A percentile compares a stretch with the other conserved stretches of the same genome.
Evolutionary conservation across 2,797 vertebrate species (phyloP).

Genomic region (Triplophysa yarkandensis): DNA sequence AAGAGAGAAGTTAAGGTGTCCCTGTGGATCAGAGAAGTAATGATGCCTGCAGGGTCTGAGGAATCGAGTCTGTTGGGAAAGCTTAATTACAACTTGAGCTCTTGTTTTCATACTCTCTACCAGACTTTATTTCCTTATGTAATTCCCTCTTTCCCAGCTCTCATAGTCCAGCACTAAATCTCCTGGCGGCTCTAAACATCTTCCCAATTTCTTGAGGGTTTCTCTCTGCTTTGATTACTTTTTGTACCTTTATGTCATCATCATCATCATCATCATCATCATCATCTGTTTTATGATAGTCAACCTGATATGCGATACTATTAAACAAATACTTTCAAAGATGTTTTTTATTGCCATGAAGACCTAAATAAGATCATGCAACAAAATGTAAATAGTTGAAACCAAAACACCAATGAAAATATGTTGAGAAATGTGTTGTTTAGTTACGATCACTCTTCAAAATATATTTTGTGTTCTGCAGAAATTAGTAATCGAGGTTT

Average conservation of each 20-base stretch:
- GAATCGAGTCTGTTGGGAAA: slow-evolving; percentile 39
- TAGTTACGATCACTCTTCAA: no score
- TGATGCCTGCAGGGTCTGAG: slow-evolving; percentile 32
- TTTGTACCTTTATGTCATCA: no score
- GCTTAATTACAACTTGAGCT: slow-evolving; percentile 42
- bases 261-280: no score
- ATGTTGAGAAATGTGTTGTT: no score
- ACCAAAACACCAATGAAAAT: background rate
- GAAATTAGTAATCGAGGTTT: no score
- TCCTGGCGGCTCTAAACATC: background rate
- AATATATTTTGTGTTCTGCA: no score
- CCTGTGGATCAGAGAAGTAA: slow-evolving; percentile 40
- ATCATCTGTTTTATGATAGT: no score
- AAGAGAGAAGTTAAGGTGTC: slow-evolving; percentile 42
- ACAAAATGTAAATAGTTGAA: no score
- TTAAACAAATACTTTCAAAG: no score
- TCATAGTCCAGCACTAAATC: background rate
- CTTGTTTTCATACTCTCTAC: background rate
- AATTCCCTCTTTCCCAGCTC: slow-evolving; percentile 1
- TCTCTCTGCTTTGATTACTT: slow-evolving; percentile 17
- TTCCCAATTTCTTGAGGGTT: background rate
- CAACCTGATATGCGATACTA: no score
- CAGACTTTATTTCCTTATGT: slow-evolving; percentile 5
- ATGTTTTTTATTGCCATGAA: no score
- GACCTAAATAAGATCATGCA: no score